These are phyloP conservation scores for Melanotaenia nigrans DNA, from an alignment of 2,797 vertebrate species.

Conservation along the genomic window DNA sequence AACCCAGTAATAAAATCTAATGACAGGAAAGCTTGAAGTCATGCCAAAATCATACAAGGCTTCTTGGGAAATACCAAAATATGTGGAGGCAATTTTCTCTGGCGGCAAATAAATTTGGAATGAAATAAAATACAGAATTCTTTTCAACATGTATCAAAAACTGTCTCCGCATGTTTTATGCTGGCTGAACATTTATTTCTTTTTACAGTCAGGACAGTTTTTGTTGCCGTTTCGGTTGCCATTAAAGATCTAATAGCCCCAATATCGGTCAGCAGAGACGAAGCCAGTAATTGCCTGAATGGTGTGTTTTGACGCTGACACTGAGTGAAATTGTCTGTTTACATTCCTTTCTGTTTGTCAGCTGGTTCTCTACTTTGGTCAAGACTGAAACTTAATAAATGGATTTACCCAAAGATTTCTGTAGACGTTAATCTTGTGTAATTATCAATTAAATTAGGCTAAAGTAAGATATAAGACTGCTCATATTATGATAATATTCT, in stretches of 20 bases:
- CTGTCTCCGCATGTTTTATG: neutral
- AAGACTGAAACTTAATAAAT: neutral
- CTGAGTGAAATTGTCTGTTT: neutral
- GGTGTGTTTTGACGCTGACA: neutral
- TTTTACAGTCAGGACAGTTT: neutral
- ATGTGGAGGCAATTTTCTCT: slow-evolving; percentile 60
- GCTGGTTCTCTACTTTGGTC: neutral
- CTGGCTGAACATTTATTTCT: neutral
- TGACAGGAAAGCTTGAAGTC: slow-evolving; percentile 59
- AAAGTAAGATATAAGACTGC: neutral
- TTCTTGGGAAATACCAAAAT: slow-evolving; percentile 57
- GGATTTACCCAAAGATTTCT: neutral
- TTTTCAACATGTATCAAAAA: slow-evolving; percentile 21
- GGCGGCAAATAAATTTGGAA: slow-evolving; percentile 40
- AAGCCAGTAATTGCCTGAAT: neutral
- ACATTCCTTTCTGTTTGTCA: neutral
- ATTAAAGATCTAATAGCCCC: slow-evolving; percentile 23
- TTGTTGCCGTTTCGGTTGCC: slow-evolving; percentile 9
- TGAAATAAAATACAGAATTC: slow-evolving; percentile 40
- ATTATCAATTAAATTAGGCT: neutral
- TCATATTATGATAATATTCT: neutral
- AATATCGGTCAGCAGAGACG: slow-evolving; percentile 11
- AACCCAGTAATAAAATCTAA: slow-evolving; percentile 68
- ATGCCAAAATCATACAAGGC: slow-evolving; percentile 48
- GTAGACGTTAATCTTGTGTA: neutral